phyloP scores from a whole-genome alignment of 1,140 invertebrate species.

The Heliothis subflexa region DNA sequence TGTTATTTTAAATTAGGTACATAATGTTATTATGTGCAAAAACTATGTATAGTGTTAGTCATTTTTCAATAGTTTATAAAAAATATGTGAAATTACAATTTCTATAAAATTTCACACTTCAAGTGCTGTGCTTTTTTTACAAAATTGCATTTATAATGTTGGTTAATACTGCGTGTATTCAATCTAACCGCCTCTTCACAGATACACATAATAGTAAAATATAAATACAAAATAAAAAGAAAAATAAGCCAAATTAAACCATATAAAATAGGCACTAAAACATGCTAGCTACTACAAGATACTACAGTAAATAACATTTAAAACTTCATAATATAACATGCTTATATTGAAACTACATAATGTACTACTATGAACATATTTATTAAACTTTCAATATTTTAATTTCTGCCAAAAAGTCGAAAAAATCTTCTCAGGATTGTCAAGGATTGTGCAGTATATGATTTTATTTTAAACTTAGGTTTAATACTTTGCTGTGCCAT shows the following conservation, averaged over 20 bases:
- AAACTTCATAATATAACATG: neutral
- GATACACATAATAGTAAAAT: slow-evolving; percentile 43
- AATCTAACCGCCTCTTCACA: slow-evolving; percentile 44
- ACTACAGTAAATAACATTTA: neutral
- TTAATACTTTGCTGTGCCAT: no score
- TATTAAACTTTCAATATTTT: neutral
- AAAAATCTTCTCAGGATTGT: no score
- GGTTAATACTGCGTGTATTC: neutral
- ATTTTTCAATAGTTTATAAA: neutral
- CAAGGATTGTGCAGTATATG: no score
- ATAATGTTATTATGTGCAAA: neutral
- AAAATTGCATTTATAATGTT: neutral
- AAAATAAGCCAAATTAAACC: slow-evolving; percentile 43
- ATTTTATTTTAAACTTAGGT: no score
- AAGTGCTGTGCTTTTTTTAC: neutral
- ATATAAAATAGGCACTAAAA: slow-evolving; percentile 37
- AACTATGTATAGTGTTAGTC: neutral
- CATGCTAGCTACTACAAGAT: slow-evolving; percentile 40
- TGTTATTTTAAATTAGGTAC: neutral
- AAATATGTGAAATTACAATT: no score
- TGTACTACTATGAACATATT: neutral
- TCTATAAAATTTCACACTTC: neutral
- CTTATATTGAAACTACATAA: slow-evolving; percentile 1
- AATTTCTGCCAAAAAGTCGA: neutral
- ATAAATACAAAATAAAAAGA: slow-evolving; percentile 46